Base-by-base conservation (phyloP, 1,140 invertebrate genomes). In the Lordiphosa mommai region DNA sequence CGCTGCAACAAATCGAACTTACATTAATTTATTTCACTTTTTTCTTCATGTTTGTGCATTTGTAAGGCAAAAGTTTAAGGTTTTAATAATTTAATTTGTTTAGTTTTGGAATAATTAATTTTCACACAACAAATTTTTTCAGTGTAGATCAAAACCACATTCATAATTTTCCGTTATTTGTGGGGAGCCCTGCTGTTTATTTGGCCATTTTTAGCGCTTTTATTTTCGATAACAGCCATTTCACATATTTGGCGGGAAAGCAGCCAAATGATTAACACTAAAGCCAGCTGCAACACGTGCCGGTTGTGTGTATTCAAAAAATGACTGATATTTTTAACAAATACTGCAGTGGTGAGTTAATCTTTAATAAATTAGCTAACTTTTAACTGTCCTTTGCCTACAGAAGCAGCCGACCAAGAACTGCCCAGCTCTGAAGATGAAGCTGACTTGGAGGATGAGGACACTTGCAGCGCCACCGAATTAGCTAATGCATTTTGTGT, bases 341-440 rank as follows among this genome's bases (percentile, higher is more conserved):
- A 30, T 79, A 72, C 27, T 44, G 71, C 43, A n/a, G 43, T 10
- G 74, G 74, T 80, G 51, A 40, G 14, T 29, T 2, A 4, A 17
- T 8, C 7, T 3, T 1, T 1, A 0, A 0, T 0, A 6, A n/a
- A 4, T 5, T 0, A 4, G 13, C 5, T 0, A 1, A 9, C 3
- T 27, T 2, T 32, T 32, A 36, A n/a, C 10, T 13, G 8, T 0
- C 23, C 20, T 10, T 0, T 1, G 0, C 1, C 41, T 76, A 2
- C 47, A 82, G 77, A 77, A 10, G 60, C 72, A 0, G 46, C 38
- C 0, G 10, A 12, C 1, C 59, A 29, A 4, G 57, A 61, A 4
- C 36, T 74, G 16, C 58, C 66, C 2, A 72, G 37, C 29, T 82
- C 74, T 1, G 72, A 77, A 7, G 85, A 85, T 9, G 74, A 85